A percentile compares a stretch with the other conserved stretches of the same genome.
Conservation (phyloP, 2,888 invertebrate genomes). For the Conomelus anceps region DNA sequence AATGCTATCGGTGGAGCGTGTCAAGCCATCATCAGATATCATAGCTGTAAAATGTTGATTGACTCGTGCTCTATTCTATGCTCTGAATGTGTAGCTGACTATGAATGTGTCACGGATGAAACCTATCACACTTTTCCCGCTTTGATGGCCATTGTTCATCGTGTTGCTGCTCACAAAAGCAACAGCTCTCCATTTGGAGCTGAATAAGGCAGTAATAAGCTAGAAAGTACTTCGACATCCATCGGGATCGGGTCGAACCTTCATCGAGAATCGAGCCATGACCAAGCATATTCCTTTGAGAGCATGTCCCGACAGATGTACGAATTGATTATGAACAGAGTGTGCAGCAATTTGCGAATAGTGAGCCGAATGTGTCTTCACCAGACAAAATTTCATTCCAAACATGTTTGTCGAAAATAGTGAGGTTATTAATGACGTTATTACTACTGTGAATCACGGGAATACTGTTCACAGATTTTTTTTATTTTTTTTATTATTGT, state of each 20-base stretch:
- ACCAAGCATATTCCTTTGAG: not conserved
- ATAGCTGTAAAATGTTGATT: not conserved
- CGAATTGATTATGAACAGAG: not conserved
- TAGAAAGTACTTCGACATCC: not conserved
- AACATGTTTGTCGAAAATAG: not conserved
- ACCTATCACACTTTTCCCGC: not conserved
- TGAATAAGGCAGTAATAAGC: not conserved
- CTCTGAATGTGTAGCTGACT: not conserved
- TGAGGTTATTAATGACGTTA: not conserved
- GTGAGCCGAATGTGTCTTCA: not conserved
- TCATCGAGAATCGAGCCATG: not conserved
- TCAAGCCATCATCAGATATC: not conserved
- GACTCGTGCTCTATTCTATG: not conserved
- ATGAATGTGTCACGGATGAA: not conserved
- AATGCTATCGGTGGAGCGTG: not conserved
- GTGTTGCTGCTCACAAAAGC: not conserved
- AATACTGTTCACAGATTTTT: too few relatives aligned
- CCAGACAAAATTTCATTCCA: not conserved
- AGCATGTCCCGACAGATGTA: not conserved
- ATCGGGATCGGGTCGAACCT: not conserved
- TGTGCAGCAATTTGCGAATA: not conserved
- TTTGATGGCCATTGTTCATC: not conserved
- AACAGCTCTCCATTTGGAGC: not conserved
- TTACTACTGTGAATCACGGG: too few relatives aligned
- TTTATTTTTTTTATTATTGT: too few relatives aligned